phyloP scores from a whole-genome alignment of 2,113 vertebrate genomes.

The Eudyptes chrysolophus region DNA sequence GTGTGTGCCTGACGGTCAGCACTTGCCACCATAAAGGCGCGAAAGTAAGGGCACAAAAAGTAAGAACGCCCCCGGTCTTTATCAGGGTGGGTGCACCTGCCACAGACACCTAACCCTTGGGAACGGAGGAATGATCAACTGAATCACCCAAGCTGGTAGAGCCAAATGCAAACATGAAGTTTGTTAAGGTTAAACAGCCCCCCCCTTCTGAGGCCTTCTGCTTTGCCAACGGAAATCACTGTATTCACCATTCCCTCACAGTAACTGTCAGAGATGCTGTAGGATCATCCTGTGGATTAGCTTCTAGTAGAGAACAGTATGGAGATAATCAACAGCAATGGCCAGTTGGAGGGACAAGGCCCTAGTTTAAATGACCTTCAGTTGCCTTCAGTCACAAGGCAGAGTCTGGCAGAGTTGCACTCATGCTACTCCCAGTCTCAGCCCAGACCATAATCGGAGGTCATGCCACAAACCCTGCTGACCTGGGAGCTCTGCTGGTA shows the following conservation, averaged over 20 bases:
- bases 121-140: background rate
- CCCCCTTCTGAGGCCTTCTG: background rate
- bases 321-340: background rate
- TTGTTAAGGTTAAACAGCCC: background rate
- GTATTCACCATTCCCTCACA: background rate
- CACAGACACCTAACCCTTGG: background rate
- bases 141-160: background rate
- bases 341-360: background rate
- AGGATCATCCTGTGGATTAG: background rate
- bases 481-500: background rate
- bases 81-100: too few species aligned
- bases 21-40: too few species aligned
- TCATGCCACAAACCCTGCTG: background rate
- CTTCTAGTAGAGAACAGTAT: background rate
- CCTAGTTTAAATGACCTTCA: background rate
- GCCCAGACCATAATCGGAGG: background rate
- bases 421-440: background rate
- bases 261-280: background rate
- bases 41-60: too few species aligned
- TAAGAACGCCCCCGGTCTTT: too few species aligned
- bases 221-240: background rate
- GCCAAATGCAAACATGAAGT: background rate
- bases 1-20: too few species aligned
- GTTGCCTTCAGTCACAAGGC: background rate
- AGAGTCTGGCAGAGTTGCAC: background rate